Base-by-base conservation (phyloP, 1,140 invertebrate genomes). In the Drosophila rufa region DNA sequence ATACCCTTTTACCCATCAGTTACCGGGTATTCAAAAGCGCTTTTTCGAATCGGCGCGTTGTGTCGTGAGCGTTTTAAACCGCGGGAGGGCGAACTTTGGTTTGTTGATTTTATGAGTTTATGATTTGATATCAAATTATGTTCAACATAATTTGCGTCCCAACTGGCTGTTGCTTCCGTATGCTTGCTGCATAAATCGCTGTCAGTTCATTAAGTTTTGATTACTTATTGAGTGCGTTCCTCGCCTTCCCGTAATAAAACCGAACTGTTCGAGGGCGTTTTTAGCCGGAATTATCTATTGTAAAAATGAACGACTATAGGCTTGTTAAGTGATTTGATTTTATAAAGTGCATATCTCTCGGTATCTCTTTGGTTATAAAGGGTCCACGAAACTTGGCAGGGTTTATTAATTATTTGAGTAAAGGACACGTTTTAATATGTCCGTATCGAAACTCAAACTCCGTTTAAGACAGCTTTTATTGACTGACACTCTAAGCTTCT, bases 101-200 rank as follows among this genome's bases (percentile, higher is more conserved):
- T 84, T 84, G 66, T 85, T 79, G 69, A 79, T 82, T 89, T 89
- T 75, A 89, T 83, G 77, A 83, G 80, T 50, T 87, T 82, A 87
- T 86, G 83, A 86, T 82, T 87, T 87, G 64, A 89, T 82, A 73
- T 45, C 55, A 76, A 87, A 86, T 82, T 80, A 36, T 36, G 33
- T 36, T 36, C 71, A 38, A 73, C 27, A 73, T 68, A 80, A 87
- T 76, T 82, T 19, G 42, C 43, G n/a, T 36, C 25, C 42, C 19
- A 65, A 36, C 46, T 61, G 55, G 43, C 36, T 59, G 65, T 55
- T 62, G 58, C 57, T 43, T 7, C 42, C 42, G n/a, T 8, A 58
- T 17, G 27, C 27, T 30, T 30, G 27, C 51, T 71, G 61, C 80
- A 87, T 87, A 86, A 86, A 86, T 86, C 83, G 67, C 80, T 83